A percentile compares a stretch with the other conserved stretches of the same genome.
Evolutionary conservation across 2,797 vertebrate genomes (phyloP).

Genomic region (Megalops cyprinoides): DNA sequence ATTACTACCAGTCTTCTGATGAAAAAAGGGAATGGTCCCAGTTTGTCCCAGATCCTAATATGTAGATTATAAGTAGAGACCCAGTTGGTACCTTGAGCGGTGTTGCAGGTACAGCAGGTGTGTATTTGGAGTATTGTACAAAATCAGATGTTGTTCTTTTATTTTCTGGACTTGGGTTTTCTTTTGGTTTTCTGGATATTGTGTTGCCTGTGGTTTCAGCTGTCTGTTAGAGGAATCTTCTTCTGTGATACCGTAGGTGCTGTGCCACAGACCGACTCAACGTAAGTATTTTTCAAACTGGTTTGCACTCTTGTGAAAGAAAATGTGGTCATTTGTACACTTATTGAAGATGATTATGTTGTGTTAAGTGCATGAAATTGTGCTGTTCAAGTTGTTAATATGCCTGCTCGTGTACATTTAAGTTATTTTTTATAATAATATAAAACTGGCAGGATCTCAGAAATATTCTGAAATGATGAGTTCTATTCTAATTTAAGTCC

Average conservation of each 20-base stretch:
- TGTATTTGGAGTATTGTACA: conserved; percentile 71
- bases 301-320: conserved; percentile 69
- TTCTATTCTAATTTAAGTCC: conserved; percentile 28
- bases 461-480: conserved; percentile 33
- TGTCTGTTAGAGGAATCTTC: conserved; percentile 42
- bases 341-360: conserved; percentile 50
- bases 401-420: conserved; percentile 56
- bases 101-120: conserved; percentile 36
- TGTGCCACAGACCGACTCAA: conserved; percentile 43
- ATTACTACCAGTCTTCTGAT: conserved; percentile 16
- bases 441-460: conserved; percentile 26
- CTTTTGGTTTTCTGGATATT: conserved; percentile 73
- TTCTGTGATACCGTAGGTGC: conserved; percentile 54
- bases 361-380: conserved; percentile 64
- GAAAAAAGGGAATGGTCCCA: conserved; percentile 52
- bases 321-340: conserved; percentile 48
- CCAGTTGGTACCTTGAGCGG: conserved; percentile 44
- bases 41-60: conserved; percentile 55
- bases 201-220: conserved; percentile 70
- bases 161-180: conserved; percentile 65
- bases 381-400: conserved; percentile 60
- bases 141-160: conserved; percentile 67
- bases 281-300: conserved; percentile 61
- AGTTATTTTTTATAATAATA: conserved; percentile 22
- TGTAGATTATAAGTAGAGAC: conserved; percentile 46